Conservation (phyloP, 2,113 vertebrate genomes). For the Chionomys nivalis region DNA sequence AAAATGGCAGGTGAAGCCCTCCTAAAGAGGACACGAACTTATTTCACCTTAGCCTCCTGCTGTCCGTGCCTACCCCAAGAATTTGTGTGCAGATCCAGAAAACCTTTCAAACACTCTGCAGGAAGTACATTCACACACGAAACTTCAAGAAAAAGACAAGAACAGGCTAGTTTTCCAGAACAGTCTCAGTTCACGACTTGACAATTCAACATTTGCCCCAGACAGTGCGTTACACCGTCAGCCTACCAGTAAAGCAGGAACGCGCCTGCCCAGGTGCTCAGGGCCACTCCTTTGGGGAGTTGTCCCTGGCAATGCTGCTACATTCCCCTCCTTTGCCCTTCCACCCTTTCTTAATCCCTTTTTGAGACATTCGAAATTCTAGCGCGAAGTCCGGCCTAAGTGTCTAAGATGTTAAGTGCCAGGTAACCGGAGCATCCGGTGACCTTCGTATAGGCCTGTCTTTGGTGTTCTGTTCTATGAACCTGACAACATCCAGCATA, state of each 20-base stretch:
- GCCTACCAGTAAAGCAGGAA: neutral
- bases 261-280: neutral
- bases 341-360: constrained; percentile 8
- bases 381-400: neutral
- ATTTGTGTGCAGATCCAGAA: neutral
- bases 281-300: neutral
- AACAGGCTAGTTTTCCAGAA: neutral
- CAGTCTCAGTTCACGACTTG: neutral
- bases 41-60: neutral
- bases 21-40: neutral
- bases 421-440: neutral
- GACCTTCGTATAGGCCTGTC: neutral
- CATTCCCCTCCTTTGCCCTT: neutral
- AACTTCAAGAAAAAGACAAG: neutral
- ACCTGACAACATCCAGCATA: neutral
- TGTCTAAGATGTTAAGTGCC: constrained; percentile 17
- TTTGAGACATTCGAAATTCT: constrained; percentile 1
- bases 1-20: neutral
- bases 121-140: neutral
- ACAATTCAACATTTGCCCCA: neutral
- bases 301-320: neutral
- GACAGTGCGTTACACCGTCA: neutral
- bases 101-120: neutral
- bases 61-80: neutral
- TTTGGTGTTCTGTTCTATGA: neutral